Base-by-base conservation (phyloP, 2,888 invertebrate species). In the Apotomis betuletana region DNA sequence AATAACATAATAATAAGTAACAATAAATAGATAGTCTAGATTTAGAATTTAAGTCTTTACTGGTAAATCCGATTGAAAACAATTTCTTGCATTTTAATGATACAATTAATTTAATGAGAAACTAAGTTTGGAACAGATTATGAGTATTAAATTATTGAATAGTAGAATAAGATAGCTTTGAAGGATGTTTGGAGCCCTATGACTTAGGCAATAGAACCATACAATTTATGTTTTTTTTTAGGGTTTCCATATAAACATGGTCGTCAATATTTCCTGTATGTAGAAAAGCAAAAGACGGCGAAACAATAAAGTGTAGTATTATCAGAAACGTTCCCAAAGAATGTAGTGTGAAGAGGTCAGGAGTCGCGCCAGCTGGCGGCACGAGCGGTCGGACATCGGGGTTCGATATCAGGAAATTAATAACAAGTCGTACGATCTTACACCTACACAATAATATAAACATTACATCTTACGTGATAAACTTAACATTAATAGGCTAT, bases 401-500 rank as follows among this genome's bases (percentile, higher is more conserved):
- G 79, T 78, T 79, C 78, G 77, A 82, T 80, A 84, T 84, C 82
- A 81, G 83, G 81, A 85, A 85, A 86, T 83, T 80, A 86, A 87
- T 86, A 85, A 84, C 86, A 87, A 90, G 88, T 91, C 89, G 91
- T 90, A 91, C 90, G 80, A 85, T 83, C 85, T 87, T 89, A 86
- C 58, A 71, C 80, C 84, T 86, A 85, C 80, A 82, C 82, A 81
- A 81, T 80, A 81, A 85, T 80, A 87, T 88, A 88, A 90, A 90
- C 88, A 88, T 86, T 87, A 90, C 89, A 89, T 82, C 90, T 90
- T 91, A 92, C 77, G 86, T 78, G 78, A 81, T 90, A 90, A 86
- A 90, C 91, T 92, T 92, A 92, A 91, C 81, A 85, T 87, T 92
- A 92, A 90, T 92, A 92, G 92, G 92, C 92, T 91, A 87, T 89